Evolutionary conservation across 2,888 invertebrate genomes (phyloP), one percentile per base, ranked within the genome.

Genomic region (Osmoderma eremita): DNA sequence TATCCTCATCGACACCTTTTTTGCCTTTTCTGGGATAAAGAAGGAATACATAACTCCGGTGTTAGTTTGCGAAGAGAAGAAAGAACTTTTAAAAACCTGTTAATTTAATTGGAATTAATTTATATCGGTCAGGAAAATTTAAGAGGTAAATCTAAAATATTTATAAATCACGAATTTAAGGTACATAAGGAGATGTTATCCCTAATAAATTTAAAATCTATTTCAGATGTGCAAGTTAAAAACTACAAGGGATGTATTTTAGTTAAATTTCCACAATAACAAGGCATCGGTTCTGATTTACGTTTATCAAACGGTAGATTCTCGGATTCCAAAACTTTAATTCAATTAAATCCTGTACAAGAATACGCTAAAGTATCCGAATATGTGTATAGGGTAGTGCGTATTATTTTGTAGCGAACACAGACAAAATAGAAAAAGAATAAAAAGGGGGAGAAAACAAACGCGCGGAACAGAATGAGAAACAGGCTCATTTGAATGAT

Each of bases 1-100:
- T 56, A 39, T 41, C 41, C 20, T 41, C 56, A 39, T 39, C 20
- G 56, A 56, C 56, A 56, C 38, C 56, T 56, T 30, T 30, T 56
- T 17, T 10, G 54, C 13, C 1, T 42, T 42, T 42, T 1, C 30
- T 4, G 8, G n/a, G 42, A 42, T 13, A 42, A 17, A 12, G 8
- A 41, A 54, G 20, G 38, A 38, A 54, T 38, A 53, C 22, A 53
- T 36, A 53, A 36, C 5, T 6, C 30, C 30, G 30, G 30, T 30
- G 10, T 30, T 30, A 2, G 30, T 30, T 30, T 8, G 30, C 30
- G 30, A 30, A 30, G 30, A 30, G 10, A 13, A 10, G 42, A 3
- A 13, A 42, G 1, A 53, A 30, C 4, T 17, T 36, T 5, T 36
- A 36, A 36, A 38, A 17, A 38, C 4, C 38, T 13, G 13, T 15